phyloP scores from a whole-genome alignment of 2,888 invertebrate species.

The Penaeus monodon region DNA sequence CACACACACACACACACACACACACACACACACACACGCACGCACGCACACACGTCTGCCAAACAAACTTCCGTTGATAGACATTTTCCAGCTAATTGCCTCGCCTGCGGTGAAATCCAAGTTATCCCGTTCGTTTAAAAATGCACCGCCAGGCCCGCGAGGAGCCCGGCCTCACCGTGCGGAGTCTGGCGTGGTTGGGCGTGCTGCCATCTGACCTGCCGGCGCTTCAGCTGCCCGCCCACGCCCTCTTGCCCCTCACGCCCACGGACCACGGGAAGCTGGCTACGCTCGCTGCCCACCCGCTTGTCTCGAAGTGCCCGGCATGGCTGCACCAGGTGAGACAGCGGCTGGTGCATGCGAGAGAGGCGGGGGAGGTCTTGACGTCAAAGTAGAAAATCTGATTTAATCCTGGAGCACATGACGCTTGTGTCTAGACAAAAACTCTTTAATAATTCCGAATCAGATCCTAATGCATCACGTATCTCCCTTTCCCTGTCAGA shows the following conservation, averaged over 20 bases:
- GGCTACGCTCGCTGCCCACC: conserved; percentile 62
- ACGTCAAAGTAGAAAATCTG: neutral
- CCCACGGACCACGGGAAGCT: conserved; percentile 63
- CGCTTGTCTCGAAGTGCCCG: conserved; percentile 31
- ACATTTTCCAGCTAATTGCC: too few relatives aligned
- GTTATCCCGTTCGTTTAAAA: too few relatives aligned
- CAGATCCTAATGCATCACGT: neutral
- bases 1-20: too few relatives aligned
- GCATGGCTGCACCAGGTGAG: conserved; percentile 59
- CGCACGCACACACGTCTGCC: too few relatives aligned
- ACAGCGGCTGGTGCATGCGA: neutral
- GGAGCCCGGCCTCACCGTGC: conserved; percentile 46
- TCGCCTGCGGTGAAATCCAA: too few relatives aligned
- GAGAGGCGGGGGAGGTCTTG: neutral
- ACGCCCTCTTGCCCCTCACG: conserved; percentile 61
- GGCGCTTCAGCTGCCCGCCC: conserved; percentile 50
- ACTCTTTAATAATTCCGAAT: neutral
- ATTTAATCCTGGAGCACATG: neutral
- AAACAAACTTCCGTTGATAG: too few relatives aligned
- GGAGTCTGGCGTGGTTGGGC: conserved; percentile 60
- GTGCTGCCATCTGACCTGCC: conserved; percentile 60
- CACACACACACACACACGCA: too few relatives aligned
- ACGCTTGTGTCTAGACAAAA: neutral
- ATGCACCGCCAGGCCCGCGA: conserved; percentile 41
- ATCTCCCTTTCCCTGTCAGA: conserved; percentile 31